Conservation (phyloP, 64 coral and sea anemone genomes). For the Catalaphyllia jardinei region DNA sequence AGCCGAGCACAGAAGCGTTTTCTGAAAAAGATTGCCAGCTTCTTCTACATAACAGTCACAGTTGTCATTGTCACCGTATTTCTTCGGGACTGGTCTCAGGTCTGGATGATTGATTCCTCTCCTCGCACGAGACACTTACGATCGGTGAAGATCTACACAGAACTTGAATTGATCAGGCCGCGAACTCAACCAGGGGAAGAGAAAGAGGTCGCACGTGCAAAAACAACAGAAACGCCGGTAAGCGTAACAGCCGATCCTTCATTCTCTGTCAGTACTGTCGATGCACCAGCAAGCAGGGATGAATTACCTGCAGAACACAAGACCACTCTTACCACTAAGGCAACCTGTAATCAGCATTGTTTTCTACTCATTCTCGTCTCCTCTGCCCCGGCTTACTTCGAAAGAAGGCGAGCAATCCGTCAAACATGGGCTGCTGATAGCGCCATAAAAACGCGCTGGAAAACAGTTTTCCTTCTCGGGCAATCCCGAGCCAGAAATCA, state of each 20-base stretch:
- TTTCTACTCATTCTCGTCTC: conserved; percentile 67
- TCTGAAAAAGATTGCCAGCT: neutral
- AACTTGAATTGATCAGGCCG: neutral
- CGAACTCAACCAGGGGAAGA: neutral
- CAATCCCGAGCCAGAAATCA: conserved; percentile 33
- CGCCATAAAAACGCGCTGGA: conserved; percentile 37
- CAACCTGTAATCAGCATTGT: conserved; percentile 14
- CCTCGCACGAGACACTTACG: neutral
- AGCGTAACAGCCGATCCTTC: neutral
- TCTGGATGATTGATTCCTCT: conserved; percentile 14
- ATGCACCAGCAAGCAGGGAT: neutral
- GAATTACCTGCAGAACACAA: neutral
- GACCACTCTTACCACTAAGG: neutral
- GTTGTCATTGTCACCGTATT: neutral
- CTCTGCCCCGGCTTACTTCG: conserved; percentile 36
- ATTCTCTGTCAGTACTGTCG: neutral
- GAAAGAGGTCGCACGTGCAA: neutral
- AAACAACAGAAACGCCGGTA: neutral
- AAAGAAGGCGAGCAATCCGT: conserved; percentile 49
- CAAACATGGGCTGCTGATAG: conserved; percentile 68
- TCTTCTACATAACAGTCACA: neutral
- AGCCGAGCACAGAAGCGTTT: neutral
- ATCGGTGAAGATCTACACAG: conserved; percentile 10
- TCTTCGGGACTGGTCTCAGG: conserved; percentile 9
- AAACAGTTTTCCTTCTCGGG: conserved; percentile 60